These are phyloP conservation scores for Glandiceps talaboti DNA, from an alignment of 53 echinoderm and acorn worm genomes.

Conservation along the genomic window DNA sequence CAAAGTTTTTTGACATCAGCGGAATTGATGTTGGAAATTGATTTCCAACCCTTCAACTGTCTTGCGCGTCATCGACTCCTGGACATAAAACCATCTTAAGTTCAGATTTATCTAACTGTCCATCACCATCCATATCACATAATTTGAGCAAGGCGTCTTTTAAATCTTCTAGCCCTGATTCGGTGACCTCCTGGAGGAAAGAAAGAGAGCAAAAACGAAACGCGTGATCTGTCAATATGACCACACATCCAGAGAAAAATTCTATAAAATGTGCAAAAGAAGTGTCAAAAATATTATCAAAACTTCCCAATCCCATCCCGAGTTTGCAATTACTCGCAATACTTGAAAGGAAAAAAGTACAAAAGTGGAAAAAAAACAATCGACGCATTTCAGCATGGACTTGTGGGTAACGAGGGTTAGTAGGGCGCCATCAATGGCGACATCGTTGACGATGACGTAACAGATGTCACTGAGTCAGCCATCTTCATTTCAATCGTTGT, in stretches of 20 bases:
- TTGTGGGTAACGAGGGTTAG: conserved; percentile 1
- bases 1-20: too few relatives aligned
- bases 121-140: neutral
- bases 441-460: neutral
- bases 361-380: neutral
- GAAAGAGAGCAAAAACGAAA: neutral
- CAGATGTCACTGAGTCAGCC: neutral
- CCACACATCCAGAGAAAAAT: neutral
- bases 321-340: neutral
- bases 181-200: neutral
- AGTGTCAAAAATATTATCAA: neutral
- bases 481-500: neutral
- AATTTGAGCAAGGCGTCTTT: neutral
- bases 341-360: neutral
- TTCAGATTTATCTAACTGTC: neutral
- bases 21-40: neutral
- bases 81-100: neutral
- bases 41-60: neutral
- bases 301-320: neutral
- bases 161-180: neutral
- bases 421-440: neutral
- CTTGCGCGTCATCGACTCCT: neutral
- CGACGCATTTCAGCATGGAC: neutral
- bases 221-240: neutral
- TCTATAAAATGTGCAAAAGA: neutral